phyloP scores from a whole-genome alignment of 1,140 invertebrate genomes.

The Drepana arcuata region DNA sequence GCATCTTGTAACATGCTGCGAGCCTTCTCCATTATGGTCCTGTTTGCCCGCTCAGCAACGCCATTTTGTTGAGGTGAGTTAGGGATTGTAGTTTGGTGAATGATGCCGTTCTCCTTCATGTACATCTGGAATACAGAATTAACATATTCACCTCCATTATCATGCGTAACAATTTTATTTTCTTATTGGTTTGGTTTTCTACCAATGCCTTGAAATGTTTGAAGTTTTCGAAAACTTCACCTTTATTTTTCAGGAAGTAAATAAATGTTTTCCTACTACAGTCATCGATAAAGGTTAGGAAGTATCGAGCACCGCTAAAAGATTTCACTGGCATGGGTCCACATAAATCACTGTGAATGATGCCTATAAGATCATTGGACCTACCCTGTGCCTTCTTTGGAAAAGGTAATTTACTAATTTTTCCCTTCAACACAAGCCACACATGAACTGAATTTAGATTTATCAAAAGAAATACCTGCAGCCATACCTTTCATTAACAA shows the following conservation, averaged over 20 bases:
- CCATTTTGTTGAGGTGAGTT: constrained; percentile 62
- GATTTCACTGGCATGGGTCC: constrained; percentile 23
- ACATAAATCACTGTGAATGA: constrained; percentile 33
- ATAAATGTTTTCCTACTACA: constrained; percentile 25
- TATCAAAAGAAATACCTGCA: constrained; percentile 13
- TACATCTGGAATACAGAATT: constrained; percentile 11
- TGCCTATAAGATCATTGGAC: constrained; percentile 17
- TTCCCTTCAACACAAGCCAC: constrained; percentile 14
- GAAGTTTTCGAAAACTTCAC: constrained; percentile 27
- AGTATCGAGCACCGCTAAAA: constrained; percentile 28
- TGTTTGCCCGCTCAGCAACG: constrained; percentile 28
- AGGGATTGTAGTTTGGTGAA: constrained; percentile 35
- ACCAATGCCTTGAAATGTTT: constrained; percentile 17
- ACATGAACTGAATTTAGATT: constrained; percentile 6
- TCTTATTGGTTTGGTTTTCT: constrained; percentile 26
- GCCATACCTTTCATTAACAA: constrained; percentile 19
- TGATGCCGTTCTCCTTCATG: constrained; percentile 26
- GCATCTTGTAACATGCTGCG: constrained; percentile 39
- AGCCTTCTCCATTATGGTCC: constrained; percentile 18
- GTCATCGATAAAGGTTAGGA: constrained; percentile 42
- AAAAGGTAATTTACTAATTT: constrained; percentile 5
- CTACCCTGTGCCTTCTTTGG: constrained; percentile 18
- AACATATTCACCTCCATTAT: constrained; percentile 53
- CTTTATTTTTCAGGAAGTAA: constrained; percentile 39
- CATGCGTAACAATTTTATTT: constrained; percentile 35